These are phyloP conservation scores for Protonibea diacanthus DNA, from an alignment of 2,797 vertebrate genomes.

Conservation along the genomic window DNA sequence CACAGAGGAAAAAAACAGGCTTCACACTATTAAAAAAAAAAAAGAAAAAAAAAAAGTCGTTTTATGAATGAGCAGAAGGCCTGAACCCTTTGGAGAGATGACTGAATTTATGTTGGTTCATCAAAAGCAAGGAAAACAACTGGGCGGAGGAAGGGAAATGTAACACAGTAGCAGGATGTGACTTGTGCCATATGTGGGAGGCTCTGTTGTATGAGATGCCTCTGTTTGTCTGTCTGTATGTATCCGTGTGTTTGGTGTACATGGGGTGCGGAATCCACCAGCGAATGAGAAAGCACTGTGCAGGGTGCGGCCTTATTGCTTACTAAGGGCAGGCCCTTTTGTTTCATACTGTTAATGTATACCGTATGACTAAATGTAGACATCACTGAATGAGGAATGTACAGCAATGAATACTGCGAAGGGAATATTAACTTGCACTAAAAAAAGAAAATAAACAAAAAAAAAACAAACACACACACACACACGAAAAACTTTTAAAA, in stretches of 20 bases:
- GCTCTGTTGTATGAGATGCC: slow-evolving; percentile 73
- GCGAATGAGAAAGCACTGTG: slow-evolving; percentile 97
- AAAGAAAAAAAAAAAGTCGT: slow-evolving; percentile 26
- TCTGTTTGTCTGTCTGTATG: slow-evolving; percentile 73
- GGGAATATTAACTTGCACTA: slow-evolving; percentile 99
- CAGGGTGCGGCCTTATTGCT: slow-evolving; percentile 97
- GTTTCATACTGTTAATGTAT: slow-evolving; percentile 86
- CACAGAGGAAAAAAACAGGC: slow-evolving; percentile 74
- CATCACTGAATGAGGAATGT: slow-evolving; percentile 99
- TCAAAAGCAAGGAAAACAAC: slow-evolving; percentile 30
- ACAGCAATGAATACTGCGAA: slow-evolving; percentile 99
- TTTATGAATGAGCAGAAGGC: slow-evolving; percentile 67
- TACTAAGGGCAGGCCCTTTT: slow-evolving; percentile 97
- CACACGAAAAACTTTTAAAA: slow-evolving; percentile 92
- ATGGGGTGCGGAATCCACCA: slow-evolving; percentile 95
- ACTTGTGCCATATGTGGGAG: slow-evolving; percentile 85
- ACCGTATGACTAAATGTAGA: slow-evolving; percentile 93
- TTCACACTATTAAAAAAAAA: slow-evolving; percentile 63
- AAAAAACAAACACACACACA: slow-evolving; percentile 62
- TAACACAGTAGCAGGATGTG: slow-evolving; percentile 82
- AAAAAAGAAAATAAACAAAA: slow-evolving; percentile 78
- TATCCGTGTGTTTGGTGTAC: slow-evolving; percentile 74
- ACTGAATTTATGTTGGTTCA: slow-evolving; percentile 43
- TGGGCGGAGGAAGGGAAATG: slow-evolving; percentile 67
- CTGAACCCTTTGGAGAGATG: slow-evolving; percentile 62